Base-by-base conservation (phyloP, 2,888 invertebrate species). In the Synergus umbraculus region DNA sequence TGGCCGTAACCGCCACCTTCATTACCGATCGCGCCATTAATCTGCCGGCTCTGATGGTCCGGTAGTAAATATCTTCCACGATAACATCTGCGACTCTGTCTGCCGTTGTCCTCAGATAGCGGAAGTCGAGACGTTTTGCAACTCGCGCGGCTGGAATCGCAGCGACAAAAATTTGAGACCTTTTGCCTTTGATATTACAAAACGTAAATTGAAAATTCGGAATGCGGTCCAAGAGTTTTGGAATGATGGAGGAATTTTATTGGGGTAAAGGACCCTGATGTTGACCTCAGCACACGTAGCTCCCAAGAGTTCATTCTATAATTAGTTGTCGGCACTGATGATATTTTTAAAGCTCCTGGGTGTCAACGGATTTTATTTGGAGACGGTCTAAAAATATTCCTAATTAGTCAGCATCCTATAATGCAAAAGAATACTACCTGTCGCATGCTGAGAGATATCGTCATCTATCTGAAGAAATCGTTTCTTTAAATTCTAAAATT, bases 1-100 rank as follows among this genome's bases (percentile, higher is more conserved):
- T 88, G 88, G 88, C 88, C 83, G 83, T 85, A 84, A 84, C 84
- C 83, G 86, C 86, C 85, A 86, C 88, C 88, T 90, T 90, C 89
- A 90, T 90, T 90, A 90, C 90, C 87, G 89, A 89, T 90, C 90
- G 87, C 86, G 83, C 90, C 89, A 90, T 90, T 90, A 90, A 90
- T 90, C 89, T 89, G 89, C 84, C 84, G 83, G 66, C 85, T 82
- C 84, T 86, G 88, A 89, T 89, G 88, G 86, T 86, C 87, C 87
- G 85, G 87, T 87, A 88, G 88, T 89, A 89, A 89, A 89, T 90
- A 90, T 89, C 88, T 86, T 83, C 81, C 84, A 84, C 87, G 89
- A 90, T 90, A 90, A 89, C 87, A 90, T 90, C 89, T 87, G 79
- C 85, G 73, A 81, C 64, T 87, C 79, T 85, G 76, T 80, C 64